Evolutionary conservation across 2,113 vertebrate species (phyloP), one percentile per base, ranked within the genome.

Genomic region (Ailuropoda melanoleuca): DNA sequence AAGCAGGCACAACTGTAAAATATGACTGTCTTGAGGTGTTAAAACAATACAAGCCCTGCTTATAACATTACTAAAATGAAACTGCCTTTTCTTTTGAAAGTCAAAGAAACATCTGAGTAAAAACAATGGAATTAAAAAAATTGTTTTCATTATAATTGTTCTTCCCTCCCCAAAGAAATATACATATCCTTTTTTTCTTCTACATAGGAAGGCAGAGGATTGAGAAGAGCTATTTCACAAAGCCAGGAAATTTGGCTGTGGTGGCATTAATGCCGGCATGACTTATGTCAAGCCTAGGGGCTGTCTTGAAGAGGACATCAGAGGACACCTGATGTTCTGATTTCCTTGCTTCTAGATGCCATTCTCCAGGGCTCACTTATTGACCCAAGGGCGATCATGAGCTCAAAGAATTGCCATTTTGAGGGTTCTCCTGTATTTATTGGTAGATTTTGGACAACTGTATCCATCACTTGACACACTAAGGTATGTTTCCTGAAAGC

Each of bases 1-100:
- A 91, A 97, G 95, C 78, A 83, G 66, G 60, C 34, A 80, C 39
- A 94, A 66, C 77, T 94, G 85, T 85, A 39, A 88, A 96, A 90
- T 94, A 18, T 66, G 68, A 80, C 29, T 89, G 29, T 97, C 58
- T 95, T 85, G 94, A 96, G 95, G 26, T 86, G 55, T 43, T 86
- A 92, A 95, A 78, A 77, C 50, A 75, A 75, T 78, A 14, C 31
- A 48, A 21, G n/a, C 10, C 37, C 24, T 48, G 46, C 78, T 97
- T 6, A 23, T 48, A 94, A 86, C 48, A 77, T 97, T 90, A 46
- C 53, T 72, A n/a, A 97, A 93, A 70, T 88, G 19, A 97, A 97
- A 97, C 6, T 78, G 21, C 37, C 77, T 94, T 97, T 97, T 29
- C 53, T 95, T 95, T 97, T 95, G 88, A 95, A 95, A 98, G 50